phyloP scores from a whole-genome alignment of 1,140 invertebrate genomes.

The Drosophila triauraria region DNA sequence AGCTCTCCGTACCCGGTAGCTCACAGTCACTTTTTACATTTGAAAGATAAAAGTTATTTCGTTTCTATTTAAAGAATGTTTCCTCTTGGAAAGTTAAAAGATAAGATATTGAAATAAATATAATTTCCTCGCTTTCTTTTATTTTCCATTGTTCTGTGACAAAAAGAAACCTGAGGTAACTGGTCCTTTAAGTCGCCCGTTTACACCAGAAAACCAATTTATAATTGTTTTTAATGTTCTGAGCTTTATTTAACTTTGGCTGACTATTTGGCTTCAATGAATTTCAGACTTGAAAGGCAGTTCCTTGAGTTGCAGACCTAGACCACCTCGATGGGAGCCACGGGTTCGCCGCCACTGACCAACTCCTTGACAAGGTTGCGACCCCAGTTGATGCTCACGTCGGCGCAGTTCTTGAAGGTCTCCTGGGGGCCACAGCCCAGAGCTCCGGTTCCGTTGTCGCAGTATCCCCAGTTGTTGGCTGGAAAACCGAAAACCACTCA shows the following conservation, averaged over 20 bases:
- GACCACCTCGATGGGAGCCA: slow-evolving; percentile 46
- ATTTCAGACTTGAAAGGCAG: slow-evolving; percentile 34
- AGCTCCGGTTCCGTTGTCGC: slow-evolving; percentile 80
- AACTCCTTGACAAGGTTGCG: slow-evolving; percentile 63
- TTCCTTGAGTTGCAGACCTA: slow-evolving; percentile 8
- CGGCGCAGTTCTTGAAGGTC: slow-evolving; percentile 89
- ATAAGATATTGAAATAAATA: too few species aligned
- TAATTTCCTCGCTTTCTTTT: too few species aligned
- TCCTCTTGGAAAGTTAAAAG: too few species aligned
- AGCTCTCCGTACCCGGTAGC: too few species aligned
- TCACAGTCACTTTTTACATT: too few species aligned
- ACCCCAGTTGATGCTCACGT: slow-evolving; percentile 87
- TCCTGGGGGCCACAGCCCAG: slow-evolving; percentile 89
- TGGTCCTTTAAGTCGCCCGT: too few species aligned
- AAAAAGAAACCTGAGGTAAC: too few species aligned
- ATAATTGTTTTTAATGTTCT: slow-evolving; percentile 13
- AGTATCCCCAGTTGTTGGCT: slow-evolving; percentile 87
- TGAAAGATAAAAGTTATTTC: too few species aligned
- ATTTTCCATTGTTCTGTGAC: too few species aligned
- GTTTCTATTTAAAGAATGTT: too few species aligned
- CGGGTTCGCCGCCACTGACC: slow-evolving; percentile 33
- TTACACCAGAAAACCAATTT: not conserved
- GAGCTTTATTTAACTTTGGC: slow-evolving; percentile 32
- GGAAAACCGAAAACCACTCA: not conserved
- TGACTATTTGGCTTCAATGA: slow-evolving; percentile 30